Evolutionary conservation across 2,888 invertebrate species (phyloP).

Genomic region (Callimorpha dominula): DNA sequence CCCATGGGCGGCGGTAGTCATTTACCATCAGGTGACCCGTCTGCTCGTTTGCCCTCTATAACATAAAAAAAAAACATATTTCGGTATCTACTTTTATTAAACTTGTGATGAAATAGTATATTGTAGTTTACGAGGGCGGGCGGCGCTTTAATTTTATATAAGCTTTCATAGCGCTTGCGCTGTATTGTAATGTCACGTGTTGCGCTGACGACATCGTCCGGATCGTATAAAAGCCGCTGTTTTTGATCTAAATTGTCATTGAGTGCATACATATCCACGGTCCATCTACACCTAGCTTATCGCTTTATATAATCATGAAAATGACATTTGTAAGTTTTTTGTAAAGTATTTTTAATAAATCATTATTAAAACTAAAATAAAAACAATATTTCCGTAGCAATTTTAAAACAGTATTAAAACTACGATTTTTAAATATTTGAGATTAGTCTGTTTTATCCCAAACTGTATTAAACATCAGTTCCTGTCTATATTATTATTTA

Average conservation of each 20-base stretch:
- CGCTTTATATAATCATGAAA: conserved; percentile 57
- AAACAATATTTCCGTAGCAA: too few species aligned
- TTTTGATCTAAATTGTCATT: conserved; percentile 83
- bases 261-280: conserved; percentile 77
- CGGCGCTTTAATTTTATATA: conserved; percentile 44
- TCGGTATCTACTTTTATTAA: too few species aligned
- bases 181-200: conserved; percentile 81
- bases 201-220: conserved; percentile 58
- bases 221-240: conserved; percentile 77
- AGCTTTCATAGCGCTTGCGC: conserved; percentile 52
- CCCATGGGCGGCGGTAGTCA: too few species aligned
- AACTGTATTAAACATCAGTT: conserved; percentile 15
- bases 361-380: background rate
- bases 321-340: conserved; percentile 82
- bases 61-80: too few species aligned
- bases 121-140: conserved; percentile 54
- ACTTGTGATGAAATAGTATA: too few species aligned
- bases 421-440: too few species aligned
- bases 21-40: too few species aligned
- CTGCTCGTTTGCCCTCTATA: too few species aligned
- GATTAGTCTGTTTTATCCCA: background rate
- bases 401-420: too few species aligned
- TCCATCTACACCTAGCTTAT: conserved; percentile 67
- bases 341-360: conserved; percentile 30
- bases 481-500: conserved; percentile 41